Evolutionary conservation across 2,797 vertebrate species (phyloP), one percentile per base, ranked within the genome.

Genomic region (Falco cherrug): DNA sequence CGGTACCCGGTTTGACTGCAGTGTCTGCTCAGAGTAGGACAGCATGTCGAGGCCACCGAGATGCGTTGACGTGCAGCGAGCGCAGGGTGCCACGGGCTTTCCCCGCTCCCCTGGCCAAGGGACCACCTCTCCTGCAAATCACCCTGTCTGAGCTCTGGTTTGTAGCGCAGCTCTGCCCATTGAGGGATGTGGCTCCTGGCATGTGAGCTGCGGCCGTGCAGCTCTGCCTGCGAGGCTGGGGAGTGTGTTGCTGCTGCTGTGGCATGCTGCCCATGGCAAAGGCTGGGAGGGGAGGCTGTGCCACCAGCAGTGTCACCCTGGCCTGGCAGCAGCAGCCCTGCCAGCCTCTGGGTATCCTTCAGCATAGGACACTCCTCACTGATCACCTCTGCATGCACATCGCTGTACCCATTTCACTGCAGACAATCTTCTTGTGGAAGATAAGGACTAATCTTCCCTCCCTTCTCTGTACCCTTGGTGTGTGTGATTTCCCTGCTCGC

Each of bases 81-180:
- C 5, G 1, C 15, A 19, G 28, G 16, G 2, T 18, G 26, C 19
- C 1, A 0, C 6, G 8, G 41, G 11, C n/a, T 56, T 4, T 48
- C 31, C 3, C 31, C 4, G 9, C 19, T 67, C 24, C 29, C n/a
- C 41, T 39, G 47, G n/a, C 70, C 15, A 24, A 35, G 54, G 29
- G 16, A 31, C 33, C 45, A 35, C 15, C 45, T 26, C 16, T 53
- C 45, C 35, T 33, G 37, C 33, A 33, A 10, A 59, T 45, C 11
- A 4, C 39, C 22, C 37, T 18, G 33, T 59, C 9, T 33, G 51
- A 48, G 41, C 50, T 29, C 50, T 35, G 26, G 31, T 25, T 41
- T 29, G 14, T 11, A 10, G 43, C 11, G 6, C 76, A 43, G 35
- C 45, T 57, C 51, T 28, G 37, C 14, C 29, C 4, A 8, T 5